phyloP scores from a whole-genome alignment of 2,797 vertebrate species.

The Ctenopoma kingsleyae region DNA sequence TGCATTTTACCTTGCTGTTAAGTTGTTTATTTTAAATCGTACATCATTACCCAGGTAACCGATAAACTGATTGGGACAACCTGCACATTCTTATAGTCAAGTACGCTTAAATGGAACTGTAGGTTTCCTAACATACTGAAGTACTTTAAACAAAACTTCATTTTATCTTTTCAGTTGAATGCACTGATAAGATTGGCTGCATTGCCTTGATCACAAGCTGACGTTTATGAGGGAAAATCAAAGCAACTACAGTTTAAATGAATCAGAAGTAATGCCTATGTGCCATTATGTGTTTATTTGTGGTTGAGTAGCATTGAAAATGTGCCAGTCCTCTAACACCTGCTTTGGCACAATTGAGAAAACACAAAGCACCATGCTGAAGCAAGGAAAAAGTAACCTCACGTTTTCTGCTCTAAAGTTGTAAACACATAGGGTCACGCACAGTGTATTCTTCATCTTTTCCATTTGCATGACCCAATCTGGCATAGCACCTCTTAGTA shows the following conservation, averaged over 20 bases:
- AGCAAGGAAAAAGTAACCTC: slow-evolving; percentile 49
- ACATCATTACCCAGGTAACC: neutral
- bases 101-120: neutral
- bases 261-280: slow-evolving; percentile 9
- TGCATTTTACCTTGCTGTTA: no score
- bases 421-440: slow-evolving; percentile 58
- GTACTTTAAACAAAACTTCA: neutral
- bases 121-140: neutral
- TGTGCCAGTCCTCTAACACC: neutral
- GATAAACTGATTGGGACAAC: neutral
- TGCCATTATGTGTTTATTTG: slow-evolving; percentile 20
- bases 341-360: slow-evolving; percentile 29
- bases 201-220: slow-evolving; percentile 2
- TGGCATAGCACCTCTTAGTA: slow-evolving; percentile 46
- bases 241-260: slow-evolving; percentile 11
- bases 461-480: slow-evolving; percentile 49
- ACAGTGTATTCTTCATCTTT: slow-evolving; percentile 55
- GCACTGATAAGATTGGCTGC: slow-evolving; percentile 14
- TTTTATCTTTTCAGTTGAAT: slow-evolving; percentile 15
- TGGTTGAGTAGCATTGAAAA: slow-evolving; percentile 16
- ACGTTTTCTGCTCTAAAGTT: slow-evolving; percentile 36
- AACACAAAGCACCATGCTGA: slow-evolving; percentile 31
- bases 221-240: slow-evolving; percentile 8
- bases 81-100: neutral
- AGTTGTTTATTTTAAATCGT: no score